Evolutionary conservation across 1,140 invertebrate species (phyloP), one percentile per base, ranked within the genome.

Genomic region (Myzus persicae): DNA sequence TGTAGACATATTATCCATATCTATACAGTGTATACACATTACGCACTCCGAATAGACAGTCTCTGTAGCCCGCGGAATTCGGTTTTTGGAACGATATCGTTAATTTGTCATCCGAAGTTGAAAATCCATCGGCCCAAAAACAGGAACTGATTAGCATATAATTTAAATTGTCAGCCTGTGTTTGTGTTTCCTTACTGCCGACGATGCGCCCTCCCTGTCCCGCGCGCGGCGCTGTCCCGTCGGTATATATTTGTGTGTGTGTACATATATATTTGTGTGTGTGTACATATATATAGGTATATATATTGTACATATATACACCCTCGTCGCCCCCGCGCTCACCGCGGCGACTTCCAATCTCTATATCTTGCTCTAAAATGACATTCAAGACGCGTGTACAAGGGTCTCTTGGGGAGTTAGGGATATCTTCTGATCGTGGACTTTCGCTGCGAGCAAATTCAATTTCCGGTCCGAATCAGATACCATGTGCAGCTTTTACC

Each of bases 391-490:
- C 81, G 91, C 91, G 91, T 84, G 76, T 84, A 92, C 91, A 42
- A 84, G 76, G 91, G 91, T 93, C 91, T 93, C 91, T 93, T 51
- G 91, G 91, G 81, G 91, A 84, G 76, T 85, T 84, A 85, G 67
- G 91, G 91, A 82, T 93, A 93, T 93, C 91, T 93, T 85, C 91
- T 84, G 91, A 93, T 93, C 91, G 91, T 93, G 91, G 91, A 93
- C 91, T 93, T 93, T 93, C 81, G 81, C 76, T 51, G 44, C 24
- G 81, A 93, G 91, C 91, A 93, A 93, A 93, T 93, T 93, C 91
- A 93, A 93, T 93, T 93, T 93, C 91, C 91, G 91, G 91, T 93
- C 91, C 91, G 91, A 93, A 93, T 93, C 91, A 93, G 91, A 93
- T 93, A 93, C 91, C 48, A 40, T 42, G 91, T 54, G 91, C 76